Conservation (phyloP, 2,113 vertebrate genomes). For the Sula dactylatra region DNA sequence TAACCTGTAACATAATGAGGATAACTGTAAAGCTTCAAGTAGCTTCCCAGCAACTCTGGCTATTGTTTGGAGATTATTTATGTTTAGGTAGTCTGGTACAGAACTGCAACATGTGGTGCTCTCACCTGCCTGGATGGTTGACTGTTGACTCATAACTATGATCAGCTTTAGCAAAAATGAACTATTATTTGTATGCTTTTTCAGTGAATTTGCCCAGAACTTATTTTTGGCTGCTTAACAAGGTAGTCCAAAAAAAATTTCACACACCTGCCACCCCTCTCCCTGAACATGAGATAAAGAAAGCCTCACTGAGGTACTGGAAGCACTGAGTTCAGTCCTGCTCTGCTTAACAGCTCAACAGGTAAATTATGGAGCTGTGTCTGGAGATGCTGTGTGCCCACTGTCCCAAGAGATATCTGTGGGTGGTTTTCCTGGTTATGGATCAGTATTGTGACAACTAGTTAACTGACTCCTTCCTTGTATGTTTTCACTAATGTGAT, state of each 20-base stretch:
- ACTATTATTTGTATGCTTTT: background rate
- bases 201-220: background rate
- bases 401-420: background rate
- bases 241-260: background rate
- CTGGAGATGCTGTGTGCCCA: background rate
- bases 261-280: background rate
- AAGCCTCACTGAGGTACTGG: background rate
- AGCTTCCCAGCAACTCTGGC: constrained; percentile 16
- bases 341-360: background rate
- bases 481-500: background rate
- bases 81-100: background rate
- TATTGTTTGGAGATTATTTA: background rate
- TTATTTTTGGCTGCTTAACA: background rate
- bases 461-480: background rate
- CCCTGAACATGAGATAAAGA: background rate
- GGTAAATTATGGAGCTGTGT: background rate
- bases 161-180: background rate
- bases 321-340: background rate
- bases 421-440: background rate
- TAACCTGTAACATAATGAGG: constrained; percentile 35
- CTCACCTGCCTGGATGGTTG: background rate
- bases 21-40: constrained; percentile 15
- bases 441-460: background rate
- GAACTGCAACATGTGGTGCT: background rate
- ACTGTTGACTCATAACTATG: background rate